Conservation (phyloP, 2,888 invertebrate species). For the Drosophila mulleri region DNA sequence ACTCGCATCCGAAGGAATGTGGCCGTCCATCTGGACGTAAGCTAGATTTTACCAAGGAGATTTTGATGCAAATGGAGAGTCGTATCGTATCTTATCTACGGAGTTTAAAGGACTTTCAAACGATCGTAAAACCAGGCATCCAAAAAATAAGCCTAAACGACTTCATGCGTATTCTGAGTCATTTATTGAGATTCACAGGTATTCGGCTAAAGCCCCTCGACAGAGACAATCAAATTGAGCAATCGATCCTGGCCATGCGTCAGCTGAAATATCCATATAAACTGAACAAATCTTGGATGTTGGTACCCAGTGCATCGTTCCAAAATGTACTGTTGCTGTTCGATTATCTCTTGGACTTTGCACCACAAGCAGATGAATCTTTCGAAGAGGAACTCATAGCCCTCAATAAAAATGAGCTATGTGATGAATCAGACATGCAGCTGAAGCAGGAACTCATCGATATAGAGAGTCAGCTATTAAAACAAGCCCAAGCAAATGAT, state of each 20-base stretch:
- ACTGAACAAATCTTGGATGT: conserved; percentile 41
- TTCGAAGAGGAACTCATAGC: neutral
- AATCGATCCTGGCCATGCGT: conserved; percentile 35
- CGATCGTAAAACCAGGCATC: conserved; percentile 25
- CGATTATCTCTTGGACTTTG: conserved; percentile 53
- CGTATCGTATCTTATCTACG: conserved; percentile 27
- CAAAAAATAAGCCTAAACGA: conserved; percentile 39
- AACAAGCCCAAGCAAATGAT: neutral
- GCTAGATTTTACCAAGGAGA: conserved; percentile 18
- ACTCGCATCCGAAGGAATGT: neutral
- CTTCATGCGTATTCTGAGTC: conserved; percentile 41
- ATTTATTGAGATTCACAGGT: conserved; percentile 35
- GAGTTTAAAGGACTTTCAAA: conserved; percentile 20
- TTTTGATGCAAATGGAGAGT: neutral
- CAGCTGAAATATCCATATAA: conserved; percentile 42
- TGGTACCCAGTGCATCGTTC: conserved; percentile 38
- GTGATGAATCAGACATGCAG: neutral
- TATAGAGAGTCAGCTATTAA: neutral
- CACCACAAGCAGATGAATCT: neutral
- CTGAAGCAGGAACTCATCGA: neutral
- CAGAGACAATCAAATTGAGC: conserved; percentile 36
- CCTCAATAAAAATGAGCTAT: neutral
- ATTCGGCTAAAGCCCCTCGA: conserved; percentile 13
- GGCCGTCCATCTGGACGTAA: conserved; percentile 5
- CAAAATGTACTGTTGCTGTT: conserved; percentile 37